These are phyloP conservation scores for Hypotaenidia okinawae DNA, from an alignment of 2,797 vertebrate genomes.

Conservation along the genomic window DNA sequence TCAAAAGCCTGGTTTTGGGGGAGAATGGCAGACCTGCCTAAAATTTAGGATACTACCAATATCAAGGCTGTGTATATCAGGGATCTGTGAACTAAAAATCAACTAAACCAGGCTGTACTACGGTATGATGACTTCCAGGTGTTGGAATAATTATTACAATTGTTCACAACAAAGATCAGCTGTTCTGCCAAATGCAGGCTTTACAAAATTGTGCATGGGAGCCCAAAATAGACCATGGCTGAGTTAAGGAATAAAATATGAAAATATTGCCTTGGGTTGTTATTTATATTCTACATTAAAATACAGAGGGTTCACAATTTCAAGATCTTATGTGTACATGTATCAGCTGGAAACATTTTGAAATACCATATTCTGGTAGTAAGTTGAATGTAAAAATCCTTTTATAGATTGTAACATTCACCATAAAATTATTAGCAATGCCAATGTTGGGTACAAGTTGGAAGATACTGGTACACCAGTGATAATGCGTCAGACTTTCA, in stretches of 20 bases:
- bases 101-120: not conserved
- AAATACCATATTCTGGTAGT: constrained; percentile 17
- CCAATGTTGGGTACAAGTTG: not conserved
- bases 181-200: not conserved
- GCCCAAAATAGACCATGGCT: not conserved
- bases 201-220: not conserved
- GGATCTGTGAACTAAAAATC: not conserved
- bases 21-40: not conserved
- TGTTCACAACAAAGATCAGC: not conserved
- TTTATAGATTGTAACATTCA: constrained; percentile 3
- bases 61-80: not conserved
- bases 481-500: not conserved
- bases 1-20: not conserved
- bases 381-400: constrained; percentile 9
- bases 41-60: not conserved
- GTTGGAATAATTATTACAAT: not conserved
- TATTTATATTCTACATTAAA: constrained; percentile 7
- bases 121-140: not conserved
- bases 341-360: constrained; percentile 5
- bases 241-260: not conserved
- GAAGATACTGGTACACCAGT: not conserved
- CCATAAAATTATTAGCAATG: constrained; percentile 27
- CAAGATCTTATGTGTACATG: not conserved
- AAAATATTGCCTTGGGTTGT: not conserved
- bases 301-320: not conserved